Evolutionary conservation across 1,140 invertebrate species (phyloP).

Genomic region (Sitophilus oryzae): DNA sequence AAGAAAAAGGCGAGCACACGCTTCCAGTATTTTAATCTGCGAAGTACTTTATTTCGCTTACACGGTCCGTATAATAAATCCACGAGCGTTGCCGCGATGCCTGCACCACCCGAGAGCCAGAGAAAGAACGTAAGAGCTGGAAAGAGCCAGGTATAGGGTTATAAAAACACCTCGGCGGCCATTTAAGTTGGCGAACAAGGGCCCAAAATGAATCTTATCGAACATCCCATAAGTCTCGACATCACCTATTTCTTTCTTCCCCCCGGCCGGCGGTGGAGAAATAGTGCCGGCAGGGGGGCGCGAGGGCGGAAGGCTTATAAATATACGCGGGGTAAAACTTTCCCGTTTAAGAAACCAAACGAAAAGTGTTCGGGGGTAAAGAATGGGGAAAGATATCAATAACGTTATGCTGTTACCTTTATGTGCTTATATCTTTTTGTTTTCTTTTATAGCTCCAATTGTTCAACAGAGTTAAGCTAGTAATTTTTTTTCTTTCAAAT

Average conservation of each 20-base stretch:
- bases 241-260: slow-evolving; percentile 48
- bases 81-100: slow-evolving; percentile 33
- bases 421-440: too few species aligned
- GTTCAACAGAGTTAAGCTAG: too few species aligned
- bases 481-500: too few species aligned
- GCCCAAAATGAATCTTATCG: slow-evolving; percentile 50
- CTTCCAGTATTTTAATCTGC: slow-evolving; percentile 26
- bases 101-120: too few species aligned
- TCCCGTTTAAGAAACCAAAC: slow-evolving; percentile 42
- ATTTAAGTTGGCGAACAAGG: slow-evolving; percentile 40
- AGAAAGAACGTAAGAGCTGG: too few species aligned
- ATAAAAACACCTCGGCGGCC: slow-evolving; percentile 45
- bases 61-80: slow-evolving; percentile 44
- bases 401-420: slow-evolving; percentile 30
- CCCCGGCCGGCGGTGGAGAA: slow-evolving; percentile 39
- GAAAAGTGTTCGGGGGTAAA: slow-evolving; percentile 34
- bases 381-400: slow-evolving; percentile 37
- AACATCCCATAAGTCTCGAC: slow-evolving; percentile 49
- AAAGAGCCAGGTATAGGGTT: slow-evolving; percentile 42
- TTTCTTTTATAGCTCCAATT: too few species aligned
- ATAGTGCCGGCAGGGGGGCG: too few species aligned
- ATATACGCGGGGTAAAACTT: slow-evolving; percentile 44
- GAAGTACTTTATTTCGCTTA: slow-evolving; percentile 37
- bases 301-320: too few species aligned
- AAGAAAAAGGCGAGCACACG: too few species aligned